Evolutionary conservation across 2,113 vertebrate species (phyloP).

Genomic region (Osmerus mordax): DNA sequence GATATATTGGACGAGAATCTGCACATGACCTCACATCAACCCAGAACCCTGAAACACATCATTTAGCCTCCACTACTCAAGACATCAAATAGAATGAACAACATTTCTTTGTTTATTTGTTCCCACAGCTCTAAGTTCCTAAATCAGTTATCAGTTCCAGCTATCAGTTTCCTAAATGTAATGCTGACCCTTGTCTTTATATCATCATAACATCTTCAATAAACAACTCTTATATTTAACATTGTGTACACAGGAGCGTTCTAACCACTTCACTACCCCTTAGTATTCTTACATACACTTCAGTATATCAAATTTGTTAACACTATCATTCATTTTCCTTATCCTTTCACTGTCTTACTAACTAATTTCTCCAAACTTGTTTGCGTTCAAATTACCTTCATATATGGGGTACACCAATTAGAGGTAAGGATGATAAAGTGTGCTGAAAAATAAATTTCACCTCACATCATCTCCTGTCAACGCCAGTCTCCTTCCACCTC

Average conservation of each 20-base stretch:
- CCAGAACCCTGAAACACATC: neutral
- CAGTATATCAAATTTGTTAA: slow-evolving; percentile 35
- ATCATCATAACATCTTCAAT: no score
- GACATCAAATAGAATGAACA: slow-evolving; percentile 12
- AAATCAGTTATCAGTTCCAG: no score
- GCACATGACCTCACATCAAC: neutral
- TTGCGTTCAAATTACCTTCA: slow-evolving; percentile 95
- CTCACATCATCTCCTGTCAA: slow-evolving; percentile 70
- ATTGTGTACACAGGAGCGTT: slow-evolving; percentile 2
- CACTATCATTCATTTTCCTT: slow-evolving; percentile 52
- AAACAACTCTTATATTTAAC: neutral
- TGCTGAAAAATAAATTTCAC: slow-evolving; percentile 65
- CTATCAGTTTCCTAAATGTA: neutral
- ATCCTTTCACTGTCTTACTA: slow-evolving; percentile 75
- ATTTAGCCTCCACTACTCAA: neutral
- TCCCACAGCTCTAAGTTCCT: no score
- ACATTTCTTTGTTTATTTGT: slow-evolving; percentile 27
- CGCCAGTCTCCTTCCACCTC: slow-evolving; percentile 63
- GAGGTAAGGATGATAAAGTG: slow-evolving; percentile 94
- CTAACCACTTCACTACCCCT: slow-evolving; percentile 12
- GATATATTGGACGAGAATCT: neutral
- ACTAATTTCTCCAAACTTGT: slow-evolving; percentile 95
- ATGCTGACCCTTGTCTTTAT: neutral
- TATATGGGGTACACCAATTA: slow-evolving; percentile 98
- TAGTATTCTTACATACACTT: slow-evolving; percentile 25